phyloP scores from a whole-genome alignment of 2,113 vertebrate genomes.

The Pollachius pollachius region DNA sequence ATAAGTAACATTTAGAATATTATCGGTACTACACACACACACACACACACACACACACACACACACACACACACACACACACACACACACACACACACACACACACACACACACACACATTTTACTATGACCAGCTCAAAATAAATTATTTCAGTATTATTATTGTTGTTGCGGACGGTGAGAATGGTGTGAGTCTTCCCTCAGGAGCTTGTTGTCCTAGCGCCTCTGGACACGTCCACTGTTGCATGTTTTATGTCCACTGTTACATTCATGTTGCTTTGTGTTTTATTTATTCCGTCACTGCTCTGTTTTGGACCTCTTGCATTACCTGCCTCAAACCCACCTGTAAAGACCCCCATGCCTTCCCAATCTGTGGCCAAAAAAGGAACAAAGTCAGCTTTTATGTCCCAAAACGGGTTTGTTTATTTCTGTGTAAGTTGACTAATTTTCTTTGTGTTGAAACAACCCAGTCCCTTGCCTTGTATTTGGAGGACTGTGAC shows the following conservation, averaged over 20 bases:
- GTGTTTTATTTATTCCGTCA: neutral
- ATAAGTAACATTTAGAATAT: too few relatives aligned
- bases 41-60: slow-evolving; percentile 4
- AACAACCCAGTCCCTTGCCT: too few relatives aligned
- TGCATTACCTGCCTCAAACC: neutral
- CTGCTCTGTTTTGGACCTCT: neutral
- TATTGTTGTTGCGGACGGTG: slow-evolving; percentile 6
- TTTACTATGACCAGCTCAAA: slow-evolving; percentile 32
- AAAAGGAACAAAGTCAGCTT: slow-evolving; percentile 13
- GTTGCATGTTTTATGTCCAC: too few relatives aligned
- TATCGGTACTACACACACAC: neutral
- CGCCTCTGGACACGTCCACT: too few relatives aligned
- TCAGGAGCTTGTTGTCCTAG: neutral
- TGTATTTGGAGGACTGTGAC: too few relatives aligned
- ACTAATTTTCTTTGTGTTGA: too few relatives aligned
- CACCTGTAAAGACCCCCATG: neutral
- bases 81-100: slow-evolving; percentile 1
- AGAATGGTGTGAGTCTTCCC: slow-evolving; percentile 1
- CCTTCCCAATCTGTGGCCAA: slow-evolving; percentile 26
- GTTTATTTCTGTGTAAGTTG: neutral
- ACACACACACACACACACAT: slow-evolving; percentile 10
- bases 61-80: slow-evolving; percentile 2
- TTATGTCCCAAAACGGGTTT: slow-evolving; percentile 19
- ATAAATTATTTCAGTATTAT: slow-evolving; percentile 63
- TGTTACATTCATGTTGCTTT: neutral